These are phyloP conservation scores for Oceanites oceanicus DNA, from an alignment of 2,113 vertebrate species.

Conservation along the genomic window DNA sequence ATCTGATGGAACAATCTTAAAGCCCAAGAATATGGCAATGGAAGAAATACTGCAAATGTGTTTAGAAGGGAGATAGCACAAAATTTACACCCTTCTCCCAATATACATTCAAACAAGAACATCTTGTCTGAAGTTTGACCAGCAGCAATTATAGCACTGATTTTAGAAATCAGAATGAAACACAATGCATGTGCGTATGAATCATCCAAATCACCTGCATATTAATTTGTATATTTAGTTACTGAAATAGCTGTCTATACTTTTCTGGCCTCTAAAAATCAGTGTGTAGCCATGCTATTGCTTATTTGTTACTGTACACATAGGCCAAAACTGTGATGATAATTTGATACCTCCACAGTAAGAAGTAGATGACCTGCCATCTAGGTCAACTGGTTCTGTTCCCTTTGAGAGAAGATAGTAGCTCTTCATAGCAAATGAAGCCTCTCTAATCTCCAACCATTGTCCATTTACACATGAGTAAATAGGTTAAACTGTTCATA, in stretches of 20 bases:
- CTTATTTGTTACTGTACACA: rapidly evolving
- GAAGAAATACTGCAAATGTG: not conserved
- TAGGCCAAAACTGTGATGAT: not conserved
- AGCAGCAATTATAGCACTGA: not conserved
- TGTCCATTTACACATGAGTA: conserved; percentile 61
- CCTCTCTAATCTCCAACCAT: conserved; percentile 26
- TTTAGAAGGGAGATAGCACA: not conserved
- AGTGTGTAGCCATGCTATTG: not conserved
- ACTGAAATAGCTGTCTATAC: not conserved
- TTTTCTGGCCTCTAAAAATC: not conserved
- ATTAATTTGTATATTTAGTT: not conserved
- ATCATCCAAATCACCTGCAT: not conserved
- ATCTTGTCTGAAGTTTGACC: not conserved
- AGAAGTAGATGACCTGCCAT: not conserved
- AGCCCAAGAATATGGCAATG: not conserved
- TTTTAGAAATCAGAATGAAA: not conserved
- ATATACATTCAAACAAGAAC: not conserved
- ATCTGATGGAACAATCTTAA: not conserved
- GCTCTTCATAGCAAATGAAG: conserved; percentile 53
- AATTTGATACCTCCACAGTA: not conserved
- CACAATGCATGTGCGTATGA: not conserved
- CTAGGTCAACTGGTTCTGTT: not conserved
- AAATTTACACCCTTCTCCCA: not conserved
- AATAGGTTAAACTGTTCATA: conserved; percentile 62
- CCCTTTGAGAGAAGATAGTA: not conserved